Base-by-base conservation (phyloP, 2,888 invertebrate species). In the Penaeus monodon region DNA sequence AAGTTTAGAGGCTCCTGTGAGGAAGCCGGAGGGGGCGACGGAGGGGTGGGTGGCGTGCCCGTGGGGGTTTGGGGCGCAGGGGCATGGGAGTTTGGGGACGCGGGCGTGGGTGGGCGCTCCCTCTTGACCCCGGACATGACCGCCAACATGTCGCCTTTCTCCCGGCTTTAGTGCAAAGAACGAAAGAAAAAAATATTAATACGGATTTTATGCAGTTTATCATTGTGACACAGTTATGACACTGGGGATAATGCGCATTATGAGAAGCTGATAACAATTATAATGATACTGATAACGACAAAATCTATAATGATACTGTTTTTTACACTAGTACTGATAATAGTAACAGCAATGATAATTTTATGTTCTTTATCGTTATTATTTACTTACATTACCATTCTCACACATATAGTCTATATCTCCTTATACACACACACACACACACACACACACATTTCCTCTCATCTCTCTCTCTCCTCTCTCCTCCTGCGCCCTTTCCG, bases 41-140 rank as follows among this genome's bases (percentile, higher is more conserved):
- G 88, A 7, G 84, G 74, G 33, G 80, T 73, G n/a, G 85, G 79
- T 24, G 79, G n/a, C 4, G 78, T 79, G 57, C 57, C 57, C 17
- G 57, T 17, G 29, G 64, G 64, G 12, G n/a, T n/a, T 63, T 17
- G 57, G 81, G 85, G 57, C 29, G 88, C 73, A 33, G 84, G 49
- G n/a, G 81, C 70, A 70, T 81, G 84, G 49, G 68, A 44, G 17
- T 49, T 64, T 22, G 88, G 88, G 57, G 86, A 81, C 3, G 88
- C 70, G 38, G 88, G 84, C n/a, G 85, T 81, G 22, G 84, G 77
- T 29, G 81, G 88, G 57, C 84, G 80, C 78, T 88, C 88, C 77
- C 84, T 85, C 84, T 88, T 88, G 77, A 88, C 78, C 77, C 84
- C 85, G 38, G 88, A 88, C 88, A 88, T 88, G 81, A 88, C 84